phyloP scores from a whole-genome alignment of 2,113 vertebrate genomes.

The Bothrops jararaca region DNA sequence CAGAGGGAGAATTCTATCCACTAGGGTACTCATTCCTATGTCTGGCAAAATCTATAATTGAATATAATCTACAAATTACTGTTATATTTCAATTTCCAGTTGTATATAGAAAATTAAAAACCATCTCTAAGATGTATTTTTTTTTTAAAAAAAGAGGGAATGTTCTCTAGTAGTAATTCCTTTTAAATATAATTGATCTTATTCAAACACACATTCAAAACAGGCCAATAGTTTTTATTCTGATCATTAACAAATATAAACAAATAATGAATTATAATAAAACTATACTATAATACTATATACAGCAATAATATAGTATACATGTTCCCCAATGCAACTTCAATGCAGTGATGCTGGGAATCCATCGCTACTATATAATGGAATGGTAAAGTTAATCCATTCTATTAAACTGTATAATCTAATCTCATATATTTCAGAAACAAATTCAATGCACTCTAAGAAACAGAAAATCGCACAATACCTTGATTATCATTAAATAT shows the following conservation, averaged over 20 bases:
- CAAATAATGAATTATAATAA: not conserved
- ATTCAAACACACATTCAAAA: not conserved
- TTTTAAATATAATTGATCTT: not conserved
- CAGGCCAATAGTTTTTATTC: not conserved
- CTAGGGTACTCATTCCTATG: not conserved
- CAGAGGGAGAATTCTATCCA: not conserved
- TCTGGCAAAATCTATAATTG: not conserved
- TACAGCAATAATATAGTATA: not conserved
- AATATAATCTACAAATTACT: not conserved
- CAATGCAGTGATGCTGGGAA: not conserved
- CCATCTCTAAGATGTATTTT: not conserved
- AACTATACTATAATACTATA: not conserved
- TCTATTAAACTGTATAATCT: not conserved
- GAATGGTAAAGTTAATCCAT: not conserved
- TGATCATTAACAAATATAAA: not conserved
- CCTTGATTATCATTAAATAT: constrained; percentile 91
- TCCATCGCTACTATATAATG: not conserved
- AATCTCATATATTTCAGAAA: too few species aligned
- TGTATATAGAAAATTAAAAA: not conserved
- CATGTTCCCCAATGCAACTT: not conserved
- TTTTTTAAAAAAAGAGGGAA: not conserved
- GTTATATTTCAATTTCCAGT: not conserved
- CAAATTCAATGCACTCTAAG: not conserved
- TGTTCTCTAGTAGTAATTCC: not conserved
- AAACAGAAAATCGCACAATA: constrained; percentile 50